A percentile compares a stretch with the other conserved stretches of the same genome.
Evolutionary conservation across 2,113 vertebrate species (phyloP).

Genomic region (Gallinago undulata): DNA sequence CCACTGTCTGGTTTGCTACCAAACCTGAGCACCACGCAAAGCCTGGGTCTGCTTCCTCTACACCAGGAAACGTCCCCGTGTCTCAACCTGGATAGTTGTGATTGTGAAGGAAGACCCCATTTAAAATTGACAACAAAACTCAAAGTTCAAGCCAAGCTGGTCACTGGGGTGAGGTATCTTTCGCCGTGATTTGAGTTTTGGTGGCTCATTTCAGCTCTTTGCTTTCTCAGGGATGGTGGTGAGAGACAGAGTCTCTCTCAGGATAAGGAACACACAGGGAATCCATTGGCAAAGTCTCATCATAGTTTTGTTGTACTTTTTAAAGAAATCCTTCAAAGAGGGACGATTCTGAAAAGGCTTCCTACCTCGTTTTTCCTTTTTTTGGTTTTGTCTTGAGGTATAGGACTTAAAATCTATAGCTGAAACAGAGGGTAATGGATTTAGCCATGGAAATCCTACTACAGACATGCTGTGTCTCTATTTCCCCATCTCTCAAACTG

Average conservation of each 20-base stretch:
- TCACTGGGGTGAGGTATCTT: background rate
- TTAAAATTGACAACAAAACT: background rate
- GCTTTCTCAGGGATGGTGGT: background rate
- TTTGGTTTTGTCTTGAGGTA: background rate
- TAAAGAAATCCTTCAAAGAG: background rate
- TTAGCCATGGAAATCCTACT: background rate
- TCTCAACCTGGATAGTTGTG: background rate
- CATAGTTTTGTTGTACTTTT: background rate
- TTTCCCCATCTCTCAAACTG: background rate
- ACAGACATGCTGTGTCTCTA: accelerated
- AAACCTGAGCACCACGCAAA: background rate
- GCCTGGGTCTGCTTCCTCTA: background rate
- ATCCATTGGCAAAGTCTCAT: background rate
- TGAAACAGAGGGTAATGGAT: background rate
- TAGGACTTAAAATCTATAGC: background rate
- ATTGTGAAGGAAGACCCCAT: accelerated
- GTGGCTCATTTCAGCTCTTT: background rate
- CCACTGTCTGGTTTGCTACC: background rate
- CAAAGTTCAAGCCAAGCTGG: background rate
- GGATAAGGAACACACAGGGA: background rate
- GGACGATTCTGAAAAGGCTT: background rate
- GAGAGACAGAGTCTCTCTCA: background rate
- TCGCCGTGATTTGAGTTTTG: background rate
- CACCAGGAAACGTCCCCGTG: accelerated
- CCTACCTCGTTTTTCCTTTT: background rate